phyloP scores from a whole-genome alignment of 2,888 invertebrate species.

The Eubasilissa splendida region DNA sequence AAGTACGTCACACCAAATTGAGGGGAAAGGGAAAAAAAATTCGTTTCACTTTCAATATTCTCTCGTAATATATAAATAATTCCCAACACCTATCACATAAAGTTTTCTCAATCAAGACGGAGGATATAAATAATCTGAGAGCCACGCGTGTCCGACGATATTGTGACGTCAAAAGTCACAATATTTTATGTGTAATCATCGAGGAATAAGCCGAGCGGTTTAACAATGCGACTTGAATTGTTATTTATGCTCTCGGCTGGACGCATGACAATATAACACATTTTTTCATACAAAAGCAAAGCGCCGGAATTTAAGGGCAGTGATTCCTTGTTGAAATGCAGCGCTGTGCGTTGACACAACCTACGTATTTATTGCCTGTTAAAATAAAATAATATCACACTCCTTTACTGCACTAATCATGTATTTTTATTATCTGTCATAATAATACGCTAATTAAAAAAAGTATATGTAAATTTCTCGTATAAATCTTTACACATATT shows the following conservation, averaged over 20 bases:
- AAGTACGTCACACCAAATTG: no score
- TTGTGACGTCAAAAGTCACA: slow-evolving; percentile 45
- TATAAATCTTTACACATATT: no score
- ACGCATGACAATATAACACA: slow-evolving; percentile 45
- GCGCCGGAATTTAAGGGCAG: slow-evolving; percentile 13
- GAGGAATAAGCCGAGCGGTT: slow-evolving; percentile 30
- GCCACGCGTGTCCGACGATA: slow-evolving; percentile 25
- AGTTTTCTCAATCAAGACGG: slow-evolving; percentile 35
- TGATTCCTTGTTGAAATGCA: slow-evolving; percentile 5
- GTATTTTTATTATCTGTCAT: no score
- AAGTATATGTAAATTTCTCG: no score
- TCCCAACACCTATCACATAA: slow-evolving; percentile 35
- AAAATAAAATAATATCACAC: slow-evolving; percentile 12
- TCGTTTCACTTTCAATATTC: neutral
- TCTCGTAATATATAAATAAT: neutral
- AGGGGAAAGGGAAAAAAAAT: no score
- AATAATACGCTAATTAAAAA: no score
- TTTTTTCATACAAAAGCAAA: slow-evolving; percentile 20
- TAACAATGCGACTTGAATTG: slow-evolving; percentile 49
- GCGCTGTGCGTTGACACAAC: slow-evolving; percentile 26
- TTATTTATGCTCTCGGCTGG: slow-evolving; percentile 49
- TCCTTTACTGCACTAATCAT: neutral
- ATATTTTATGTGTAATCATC: slow-evolving; percentile 55
- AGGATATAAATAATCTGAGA: slow-evolving; percentile 23
- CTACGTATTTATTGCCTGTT: neutral